Base-by-base conservation (phyloP, 2,113 vertebrate genomes). In the Probosciger aterrimus region DNA sequence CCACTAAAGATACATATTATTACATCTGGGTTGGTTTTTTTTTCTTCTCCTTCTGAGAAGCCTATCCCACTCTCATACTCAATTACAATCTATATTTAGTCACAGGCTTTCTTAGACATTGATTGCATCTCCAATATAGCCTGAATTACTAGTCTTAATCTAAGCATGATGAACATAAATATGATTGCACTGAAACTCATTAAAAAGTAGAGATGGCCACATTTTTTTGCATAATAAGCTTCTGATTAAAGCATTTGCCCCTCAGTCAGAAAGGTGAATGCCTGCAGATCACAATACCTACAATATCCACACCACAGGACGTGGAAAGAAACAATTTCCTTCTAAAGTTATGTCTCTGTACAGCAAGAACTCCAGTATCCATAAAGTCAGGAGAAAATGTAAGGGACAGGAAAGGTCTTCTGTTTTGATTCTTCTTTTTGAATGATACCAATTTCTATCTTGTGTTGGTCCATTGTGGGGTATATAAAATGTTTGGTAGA, bases 151-250 rank as follows among this genome's bases (percentile, higher is more conserved):
- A 71, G 39, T 79, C 90, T 79, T 79, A 60, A 52, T 79, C 35
- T 46, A 90, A 64, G 49, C 35, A 71, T 87, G 92, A 91, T 89
- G 92, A 94, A 87, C 8, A 1, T 47, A 93, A 84, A 79, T 87
- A 95, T 93, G 92, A 96, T 95, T 96, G 82, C 81, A 73, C 18
- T 79, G 81, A 82, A 96, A 91, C 33, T 93, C 90, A 94, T 91
- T 93, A 93, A 79, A 89, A 87, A 59, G 33, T 39, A 81, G 52
- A 95, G 20, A 75, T 91, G 46, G 60, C 4, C 47, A 52, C 15
- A 7, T 35, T 52, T 10, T 69, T 19, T 37, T 46, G 16, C 41
- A 81, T 92, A 65, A 92, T 78, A 71, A 81, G 10, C 2, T 82
- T 18, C 41, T 94, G 31, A 71, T 94, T 95, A 94, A 85, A 87